These are phyloP conservation scores for Trichogramma dendrolimi DNA, from an alignment of 2,888 invertebrate species.

Conservation along the genomic window DNA sequence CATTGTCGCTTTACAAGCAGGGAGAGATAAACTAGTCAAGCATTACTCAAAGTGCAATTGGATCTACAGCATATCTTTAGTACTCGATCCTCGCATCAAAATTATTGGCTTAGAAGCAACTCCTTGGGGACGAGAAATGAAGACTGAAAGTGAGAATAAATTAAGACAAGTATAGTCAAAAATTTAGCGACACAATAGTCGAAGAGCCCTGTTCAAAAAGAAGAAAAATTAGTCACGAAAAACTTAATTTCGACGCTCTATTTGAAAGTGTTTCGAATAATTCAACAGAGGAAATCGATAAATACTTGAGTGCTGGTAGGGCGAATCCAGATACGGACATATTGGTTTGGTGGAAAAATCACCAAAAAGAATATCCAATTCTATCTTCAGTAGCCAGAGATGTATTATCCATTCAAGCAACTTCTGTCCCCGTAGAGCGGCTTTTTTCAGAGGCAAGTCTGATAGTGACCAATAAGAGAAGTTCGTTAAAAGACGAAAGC, in stretches of 20 bases:
- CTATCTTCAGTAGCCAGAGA: neutral
- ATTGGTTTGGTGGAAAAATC: neutral
- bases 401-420: neutral
- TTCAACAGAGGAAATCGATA: neutral
- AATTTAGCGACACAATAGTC: no score
- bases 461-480: no score
- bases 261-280: no score
- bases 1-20: slow-evolving; percentile 20
- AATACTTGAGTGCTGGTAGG: neutral
- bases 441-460: no score
- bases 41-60: slow-evolving; percentile 22
- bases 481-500: no score
- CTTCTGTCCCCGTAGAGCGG: neutral
- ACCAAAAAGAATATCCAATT: neutral
- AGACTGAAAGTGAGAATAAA: neutral
- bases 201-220: no score
- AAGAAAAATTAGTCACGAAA: neutral
- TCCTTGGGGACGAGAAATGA: neutral
- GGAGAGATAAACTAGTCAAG: slow-evolving; percentile 14
- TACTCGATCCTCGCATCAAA: no score
- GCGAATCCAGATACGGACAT: neutral
- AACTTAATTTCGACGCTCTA: neutral
- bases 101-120: no score
- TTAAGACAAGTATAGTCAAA: no score
- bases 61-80: no score